Base-by-base conservation (phyloP, 92 coral and sea anemone species). In the Metridium senile region DNA sequence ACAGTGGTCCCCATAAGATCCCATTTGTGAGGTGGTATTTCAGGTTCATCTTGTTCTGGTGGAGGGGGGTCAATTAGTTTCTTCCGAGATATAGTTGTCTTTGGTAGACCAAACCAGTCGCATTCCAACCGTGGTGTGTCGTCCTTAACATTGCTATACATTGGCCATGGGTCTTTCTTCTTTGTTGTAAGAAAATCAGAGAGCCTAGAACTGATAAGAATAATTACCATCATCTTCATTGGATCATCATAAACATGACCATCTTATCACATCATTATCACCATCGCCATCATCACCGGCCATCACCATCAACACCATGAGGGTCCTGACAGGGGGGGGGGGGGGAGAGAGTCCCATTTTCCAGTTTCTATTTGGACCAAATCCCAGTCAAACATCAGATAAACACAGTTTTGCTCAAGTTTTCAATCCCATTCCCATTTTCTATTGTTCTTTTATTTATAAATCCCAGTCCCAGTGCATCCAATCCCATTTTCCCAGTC, bases 1-100 rank as follows among this genome's bases (percentile, higher is more conserved):
- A 54, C 59, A 16, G 59, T 54, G n/a, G 78, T 73, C 27, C 78
- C 78, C 66, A 28, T 31, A 11, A 73, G 28, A 46, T 73, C 78
- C 78, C 78, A 73, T 29, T 73, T 73, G 3, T 51, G 26, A 11
- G 61, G 61, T 8, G 66, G 39, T 4, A 73, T 56, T 9, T 73
- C 78, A 3, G 78, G 78, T 34, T 73, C 78, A 26, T 46, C 27
- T 9, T 11, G 45, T 1, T 45, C 66, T 53, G 2, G 9, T 2
- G n/a, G 59, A 6, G 6, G 6, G 13, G 49, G 32, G 2, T 53
- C 61, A 9, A 71, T 49, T n/a, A 19, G 32, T 71, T 32, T 53
- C 28, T 32, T 9, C 6, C 26, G 20, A 1, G 30, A 25, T 23
- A n/a, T 27, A 29, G n/a, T 25, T 39, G 20, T 33, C 9, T 45